These are phyloP conservation scores for Colossoma macropomum DNA, from an alignment of 2,113 vertebrate genomes.

Conservation along the genomic window DNA sequence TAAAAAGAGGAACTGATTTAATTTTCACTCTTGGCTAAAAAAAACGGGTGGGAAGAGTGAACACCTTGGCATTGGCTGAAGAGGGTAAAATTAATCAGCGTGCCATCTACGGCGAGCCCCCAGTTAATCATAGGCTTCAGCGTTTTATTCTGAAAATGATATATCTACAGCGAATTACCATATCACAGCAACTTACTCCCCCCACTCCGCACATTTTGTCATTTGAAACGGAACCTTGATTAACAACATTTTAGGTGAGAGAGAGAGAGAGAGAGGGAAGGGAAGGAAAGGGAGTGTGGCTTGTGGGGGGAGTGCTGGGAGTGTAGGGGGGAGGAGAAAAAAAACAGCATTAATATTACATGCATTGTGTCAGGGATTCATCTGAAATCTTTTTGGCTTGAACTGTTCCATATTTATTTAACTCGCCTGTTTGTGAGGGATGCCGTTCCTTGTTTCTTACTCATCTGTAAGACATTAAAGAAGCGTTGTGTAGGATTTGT, in stretches of 20 bases:
- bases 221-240: slow-evolving; percentile 58
- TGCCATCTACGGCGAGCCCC: slow-evolving; percentile 70
- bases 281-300: not conserved
- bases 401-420: slow-evolving; percentile 8
- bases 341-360: slow-evolving; percentile 51
- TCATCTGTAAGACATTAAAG: slow-evolving; percentile 11
- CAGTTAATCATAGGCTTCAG: slow-evolving; percentile 72
- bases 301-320: not conserved
- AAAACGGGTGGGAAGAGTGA: slow-evolving; percentile 58
- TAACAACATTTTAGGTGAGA: slow-evolving; percentile 53
- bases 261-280: not conserved
- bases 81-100: slow-evolving; percentile 78
- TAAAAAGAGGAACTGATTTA: slow-evolving; percentile 71
- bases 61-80: slow-evolving; percentile 64
- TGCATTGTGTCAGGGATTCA: slow-evolving; percentile 41
- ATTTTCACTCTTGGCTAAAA: slow-evolving; percentile 68
- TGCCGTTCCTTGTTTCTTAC: slow-evolving; percentile 3
- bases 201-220: slow-evolving; percentile 50
- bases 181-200: slow-evolving; percentile 63
- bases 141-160: slow-evolving; percentile 71
- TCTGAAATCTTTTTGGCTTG: slow-evolving; percentile 36
- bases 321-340: not conserved
- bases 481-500: not conserved
- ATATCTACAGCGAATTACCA: slow-evolving; percentile 62
- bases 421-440: not conserved